Conservation (phyloP, 2,888 invertebrate genomes). For the Chamaedrilus cognettii region DNA sequence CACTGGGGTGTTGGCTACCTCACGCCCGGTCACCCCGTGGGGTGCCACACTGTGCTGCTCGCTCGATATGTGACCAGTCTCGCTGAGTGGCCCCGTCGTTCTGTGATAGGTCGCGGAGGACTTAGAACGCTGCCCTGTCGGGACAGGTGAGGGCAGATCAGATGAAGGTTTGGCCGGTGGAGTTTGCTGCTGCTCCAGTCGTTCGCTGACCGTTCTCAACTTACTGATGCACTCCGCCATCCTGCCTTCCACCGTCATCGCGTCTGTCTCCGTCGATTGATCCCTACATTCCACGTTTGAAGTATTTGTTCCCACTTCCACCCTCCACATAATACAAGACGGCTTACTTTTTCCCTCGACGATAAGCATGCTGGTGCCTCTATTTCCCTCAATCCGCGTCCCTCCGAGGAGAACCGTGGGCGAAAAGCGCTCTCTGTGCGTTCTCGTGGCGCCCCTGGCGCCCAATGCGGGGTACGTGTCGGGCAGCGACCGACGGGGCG, state of each 20-base stretch:
- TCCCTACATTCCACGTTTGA: constrained; percentile 24
- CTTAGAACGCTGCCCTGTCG: too few relatives aligned
- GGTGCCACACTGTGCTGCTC: too few relatives aligned
- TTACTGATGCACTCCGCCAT: constrained; percentile 56
- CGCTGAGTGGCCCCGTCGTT: too few relatives aligned
- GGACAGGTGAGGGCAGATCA: too few relatives aligned
- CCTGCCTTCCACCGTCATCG: constrained; percentile 43
- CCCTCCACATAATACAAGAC: constrained; percentile 22
- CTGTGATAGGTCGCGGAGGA: too few relatives aligned
- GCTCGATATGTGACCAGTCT: too few relatives aligned
- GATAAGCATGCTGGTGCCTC: constrained; percentile 2
- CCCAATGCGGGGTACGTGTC: neutral
- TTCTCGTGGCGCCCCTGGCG: neutral
- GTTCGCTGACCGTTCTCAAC: constrained; percentile 51
- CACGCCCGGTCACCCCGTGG: too few relatives aligned
- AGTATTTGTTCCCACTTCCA: constrained; percentile 37
- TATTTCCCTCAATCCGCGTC: neutral
- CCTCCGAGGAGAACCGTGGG: constrained; percentile 3
- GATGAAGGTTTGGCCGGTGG: too few relatives aligned
- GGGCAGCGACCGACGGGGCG: neutral
- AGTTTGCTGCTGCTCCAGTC: constrained; percentile 37
- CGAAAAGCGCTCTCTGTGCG: constrained; percentile 12
- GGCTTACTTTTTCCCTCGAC: constrained; percentile 9
- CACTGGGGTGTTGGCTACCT: too few relatives aligned
- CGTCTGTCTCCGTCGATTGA: constrained; percentile 32